A percentile compares a stretch with the other conserved stretches of the same genome.
These are phyloP conservation scores for Spongia lamella DNA, from an alignment of 37 sponge, comb jelly and placozoan species.

Conservation along the genomic window DNA sequence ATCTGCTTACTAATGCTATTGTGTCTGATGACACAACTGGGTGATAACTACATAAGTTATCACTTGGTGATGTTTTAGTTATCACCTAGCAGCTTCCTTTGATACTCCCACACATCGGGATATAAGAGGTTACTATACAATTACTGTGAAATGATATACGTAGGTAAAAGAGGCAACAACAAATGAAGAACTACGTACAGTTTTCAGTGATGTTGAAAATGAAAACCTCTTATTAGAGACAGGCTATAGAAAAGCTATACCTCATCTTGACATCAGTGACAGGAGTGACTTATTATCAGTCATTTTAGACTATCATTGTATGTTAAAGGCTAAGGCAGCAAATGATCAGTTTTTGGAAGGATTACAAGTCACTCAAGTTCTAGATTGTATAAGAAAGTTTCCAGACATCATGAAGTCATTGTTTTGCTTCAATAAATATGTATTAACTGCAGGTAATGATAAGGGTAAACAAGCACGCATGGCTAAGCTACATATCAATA, in stretches of 20 bases:
- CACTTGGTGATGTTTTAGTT: too few relatives aligned
- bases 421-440: constrained; percentile 4
- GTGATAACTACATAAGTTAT: too few relatives aligned
- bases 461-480: neutral
- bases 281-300: neutral
- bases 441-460: constrained; percentile 14
- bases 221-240: constrained; percentile 16
- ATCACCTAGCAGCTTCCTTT: too few relatives aligned
- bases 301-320: constrained; percentile 21
- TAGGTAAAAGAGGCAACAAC: constrained; percentile 17
- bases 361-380: neutral
- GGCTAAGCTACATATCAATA: neutral
- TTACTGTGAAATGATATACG: too few relatives aligned
- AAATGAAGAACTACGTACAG: constrained; percentile 7
- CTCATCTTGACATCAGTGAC: neutral
- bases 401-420: constrained; percentile 15
- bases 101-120: too few relatives aligned
- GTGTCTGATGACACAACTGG: too few relatives aligned
- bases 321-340: constrained; percentile 32
- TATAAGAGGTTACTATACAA: too few relatives aligned
- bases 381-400: neutral
- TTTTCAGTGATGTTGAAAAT: constrained; percentile 1
- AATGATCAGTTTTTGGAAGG: constrained; percentile 57
- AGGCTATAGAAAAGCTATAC: constrained; percentile 14
- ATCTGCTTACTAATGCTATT: too few relatives aligned